phyloP scores from a whole-genome alignment of 2,113 vertebrate species.

The Arvicanthis niloticus region DNA sequence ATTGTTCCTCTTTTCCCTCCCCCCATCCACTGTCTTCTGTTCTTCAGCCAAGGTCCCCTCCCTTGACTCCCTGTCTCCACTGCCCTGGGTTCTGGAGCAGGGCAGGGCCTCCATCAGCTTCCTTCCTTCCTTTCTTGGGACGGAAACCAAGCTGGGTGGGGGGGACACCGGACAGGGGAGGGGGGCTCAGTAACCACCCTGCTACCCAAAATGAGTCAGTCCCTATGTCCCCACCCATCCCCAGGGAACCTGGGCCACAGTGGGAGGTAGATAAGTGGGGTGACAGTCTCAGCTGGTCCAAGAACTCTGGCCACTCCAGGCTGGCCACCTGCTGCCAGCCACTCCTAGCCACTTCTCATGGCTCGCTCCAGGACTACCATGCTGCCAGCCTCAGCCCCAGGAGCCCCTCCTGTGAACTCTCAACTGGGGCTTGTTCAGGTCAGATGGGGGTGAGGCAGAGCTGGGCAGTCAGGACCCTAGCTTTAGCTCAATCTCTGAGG shows the following conservation, averaged over 20 bases:
- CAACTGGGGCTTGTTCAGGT: conserved; percentile 59
- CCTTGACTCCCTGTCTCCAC: conserved; percentile 11
- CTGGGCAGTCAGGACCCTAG: background rate
- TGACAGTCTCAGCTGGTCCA: background rate
- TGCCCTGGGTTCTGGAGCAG: conserved; percentile 54
- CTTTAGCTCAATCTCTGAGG: background rate
- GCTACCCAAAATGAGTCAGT: conserved; percentile 78
- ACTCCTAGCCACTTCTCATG: conserved; percentile 47
- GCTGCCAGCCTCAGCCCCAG: background rate
- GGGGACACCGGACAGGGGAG: conserved; percentile 49
- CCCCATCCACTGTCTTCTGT: background rate
- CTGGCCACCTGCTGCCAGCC: background rate
- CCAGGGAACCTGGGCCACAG: conserved; percentile 57
- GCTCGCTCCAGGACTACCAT: conserved; percentile 61
- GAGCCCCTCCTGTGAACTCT: conserved; percentile 44
- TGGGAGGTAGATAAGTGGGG: conserved; percentile 75
- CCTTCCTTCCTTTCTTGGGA: conserved; percentile 80
- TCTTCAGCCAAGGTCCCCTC: background rate
- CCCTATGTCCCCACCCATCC: conserved; percentile 72
- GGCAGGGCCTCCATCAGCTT: conserved; percentile 74
- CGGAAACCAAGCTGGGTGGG: conserved; percentile 56
- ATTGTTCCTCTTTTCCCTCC: background rate
- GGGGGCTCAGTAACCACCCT: conserved; percentile 69
- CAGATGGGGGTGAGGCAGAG: conserved; percentile 20
- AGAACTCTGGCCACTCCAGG: conserved; percentile 27